A percentile compares a stretch with the other conserved stretches of the same genome.
phyloP scores from a whole-genome alignment of 2,113 vertebrate species.

The Ageneiosus marmoratus region DNA sequence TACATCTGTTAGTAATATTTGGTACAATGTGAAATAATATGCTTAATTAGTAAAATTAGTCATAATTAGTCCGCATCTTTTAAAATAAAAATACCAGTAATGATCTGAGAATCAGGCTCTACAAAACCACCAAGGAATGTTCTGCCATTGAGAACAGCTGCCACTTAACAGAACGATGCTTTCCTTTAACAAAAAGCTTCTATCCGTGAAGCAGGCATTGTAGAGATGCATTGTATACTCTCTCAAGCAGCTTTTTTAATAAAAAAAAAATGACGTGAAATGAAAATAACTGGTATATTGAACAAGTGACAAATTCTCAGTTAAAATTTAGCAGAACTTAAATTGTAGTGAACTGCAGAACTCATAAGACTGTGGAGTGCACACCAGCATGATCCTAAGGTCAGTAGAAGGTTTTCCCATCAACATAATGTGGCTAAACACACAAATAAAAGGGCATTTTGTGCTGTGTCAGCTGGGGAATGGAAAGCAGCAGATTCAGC shows the following conservation, averaged over 20 bases:
- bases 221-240: neutral
- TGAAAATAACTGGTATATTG: neutral
- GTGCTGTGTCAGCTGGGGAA: constrained; percentile 53
- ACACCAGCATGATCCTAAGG: constrained; percentile 25
- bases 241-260: neutral
- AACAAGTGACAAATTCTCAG: neutral
- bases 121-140: constrained; percentile 29
- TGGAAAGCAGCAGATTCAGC: constrained; percentile 39
- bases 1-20: neutral
- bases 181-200: constrained; percentile 20
- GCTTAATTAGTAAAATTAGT: constrained; percentile 4
- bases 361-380: constrained; percentile 14
- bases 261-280: neutral
- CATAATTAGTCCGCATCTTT: neutral
- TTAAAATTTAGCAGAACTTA: constrained; percentile 5
- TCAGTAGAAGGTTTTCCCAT: constrained; percentile 38
- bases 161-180: constrained; percentile 18
- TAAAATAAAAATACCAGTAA: neutral
- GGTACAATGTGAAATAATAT: neutral
- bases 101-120: neutral
- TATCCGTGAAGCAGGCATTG: neutral
- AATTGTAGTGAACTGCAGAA: constrained; percentile 12
- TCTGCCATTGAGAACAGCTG: constrained; percentile 43
- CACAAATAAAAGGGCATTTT: constrained; percentile 52
- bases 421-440: constrained; percentile 46